Evolutionary conservation across 2,888 invertebrate genomes (phyloP), one percentile per base, ranked within the genome.

Genomic region (Cepaea hortensis): DNA sequence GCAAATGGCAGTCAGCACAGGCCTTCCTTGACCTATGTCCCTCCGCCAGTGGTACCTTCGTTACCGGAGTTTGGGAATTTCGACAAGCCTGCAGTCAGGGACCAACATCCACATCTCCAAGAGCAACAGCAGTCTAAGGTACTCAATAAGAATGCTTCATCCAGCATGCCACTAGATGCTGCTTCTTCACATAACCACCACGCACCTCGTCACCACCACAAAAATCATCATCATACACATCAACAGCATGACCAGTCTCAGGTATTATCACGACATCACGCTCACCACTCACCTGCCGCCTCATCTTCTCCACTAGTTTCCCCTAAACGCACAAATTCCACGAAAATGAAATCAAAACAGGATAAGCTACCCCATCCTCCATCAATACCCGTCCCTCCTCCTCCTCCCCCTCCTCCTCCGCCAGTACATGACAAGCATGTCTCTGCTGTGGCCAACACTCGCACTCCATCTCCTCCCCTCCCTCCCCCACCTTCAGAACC

Each of bases 11-110:
- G 70, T 68, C 85, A 79, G 7, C 65, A 85, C 72, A 55, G 79
- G 13, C 85, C 85, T 0, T 76, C 75, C 9, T 72, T 85, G 55
- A 85, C 80, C 11, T 85, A 80, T n/a, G 85, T 85, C 13, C 85
- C 85, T 48, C 85, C 85, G 1, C 85, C 85, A 7, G 72, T 80
- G n/a, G 85, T 85, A n/a, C 85, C 85, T 55, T 6, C 46, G 11
- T 11, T 80, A 35, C 79, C 80, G 4, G 68, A 68, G 7, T 7
- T 3, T 48, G 62, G n/a, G 3, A 65, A 13, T 15, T 7, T 20
- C 2, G 80, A 46, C 46, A 61, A 55, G 46, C 15, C 20, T 46
- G 9, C 6, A 3, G 46, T 46, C 35, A 65, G 68, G 23, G 50
- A 80, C 15, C 80, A 80, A 18, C 77, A 55, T 3, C 55, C 70